A percentile compares a stretch with the other conserved stretches of the same genome.
Evolutionary conservation across 53 echinoderm and acorn worm genomes (phyloP).

Genomic region (Patiria pectinifera): DNA sequence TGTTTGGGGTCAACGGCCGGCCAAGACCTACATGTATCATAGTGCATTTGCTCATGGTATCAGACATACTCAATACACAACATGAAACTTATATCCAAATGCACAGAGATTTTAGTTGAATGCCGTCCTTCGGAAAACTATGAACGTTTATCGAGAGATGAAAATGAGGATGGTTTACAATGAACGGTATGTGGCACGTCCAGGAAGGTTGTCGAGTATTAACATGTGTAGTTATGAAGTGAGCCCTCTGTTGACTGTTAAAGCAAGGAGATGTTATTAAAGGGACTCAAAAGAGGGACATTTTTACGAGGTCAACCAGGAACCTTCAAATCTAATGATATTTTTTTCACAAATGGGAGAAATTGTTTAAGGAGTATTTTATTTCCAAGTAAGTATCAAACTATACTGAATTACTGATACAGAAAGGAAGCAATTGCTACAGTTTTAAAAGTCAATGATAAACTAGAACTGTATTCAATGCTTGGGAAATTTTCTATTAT

Average conservation of each 20-base stretch:
- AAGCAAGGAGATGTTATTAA: not conserved
- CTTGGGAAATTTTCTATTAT: too few species aligned
- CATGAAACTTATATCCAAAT: not conserved
- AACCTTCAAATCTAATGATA: too few species aligned
- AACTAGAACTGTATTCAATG: too few species aligned
- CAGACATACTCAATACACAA: not conserved
- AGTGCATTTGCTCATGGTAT: not conserved
- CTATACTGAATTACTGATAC: too few species aligned
- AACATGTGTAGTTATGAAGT: not conserved
- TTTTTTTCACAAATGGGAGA: too few species aligned
- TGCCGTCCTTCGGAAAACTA: not conserved
- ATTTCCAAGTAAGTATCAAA: too few species aligned
- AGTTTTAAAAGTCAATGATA: too few species aligned
- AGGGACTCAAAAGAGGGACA: not conserved
- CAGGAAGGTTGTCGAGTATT: not conserved
- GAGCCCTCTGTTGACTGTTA: constrained; percentile 47
- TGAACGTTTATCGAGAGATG: not conserved
- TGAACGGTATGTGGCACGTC: not conserved
- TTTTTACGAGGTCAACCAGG: too few species aligned
- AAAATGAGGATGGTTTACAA: not conserved
- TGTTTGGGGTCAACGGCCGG: not conserved
- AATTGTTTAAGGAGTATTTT: too few species aligned
- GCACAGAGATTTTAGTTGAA: not conserved
- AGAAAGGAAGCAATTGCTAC: too few species aligned
- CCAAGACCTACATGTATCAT: not conserved